Conservation (phyloP, 2,113 vertebrate species). For the Xenopus laevis region DNA sequence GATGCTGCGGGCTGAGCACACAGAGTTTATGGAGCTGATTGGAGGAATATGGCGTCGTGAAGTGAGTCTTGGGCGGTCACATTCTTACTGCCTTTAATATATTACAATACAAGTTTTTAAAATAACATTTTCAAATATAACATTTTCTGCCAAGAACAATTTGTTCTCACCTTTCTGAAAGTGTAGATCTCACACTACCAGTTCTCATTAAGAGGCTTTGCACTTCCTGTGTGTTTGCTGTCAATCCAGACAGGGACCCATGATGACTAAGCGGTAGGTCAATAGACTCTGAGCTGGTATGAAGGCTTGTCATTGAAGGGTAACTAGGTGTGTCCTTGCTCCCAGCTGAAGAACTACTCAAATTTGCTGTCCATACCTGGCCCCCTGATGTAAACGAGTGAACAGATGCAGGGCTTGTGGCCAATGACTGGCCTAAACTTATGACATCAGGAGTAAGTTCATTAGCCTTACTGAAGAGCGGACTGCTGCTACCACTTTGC, state of each 20-base stretch:
- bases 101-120: too few relatives aligned
- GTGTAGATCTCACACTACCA: conserved; percentile 94
- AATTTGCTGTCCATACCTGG: conserved; percentile 86
- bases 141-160: too few relatives aligned
- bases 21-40: too few relatives aligned
- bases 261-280: conserved; percentile 92
- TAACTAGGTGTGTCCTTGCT: conserved; percentile 97
- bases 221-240: conserved; percentile 75
- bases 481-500: conserved; percentile 88
- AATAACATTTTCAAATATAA: too few relatives aligned
- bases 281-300: conserved; percentile 97
- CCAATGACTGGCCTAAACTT: conserved; percentile 82
- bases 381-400: conserved; percentile 86
- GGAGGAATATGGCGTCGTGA: too few relatives aligned
- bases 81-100: too few relatives aligned
- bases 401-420: conserved; percentile 90
- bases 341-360: conserved; percentile 91
- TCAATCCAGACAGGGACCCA: conserved; percentile 79
- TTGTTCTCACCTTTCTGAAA: conserved; percentile 86
- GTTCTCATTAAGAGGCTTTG: conserved; percentile 84
- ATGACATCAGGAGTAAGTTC: conserved; percentile 81
- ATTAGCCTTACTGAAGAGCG: conserved; percentile 86
- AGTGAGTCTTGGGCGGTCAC: too few relatives aligned
- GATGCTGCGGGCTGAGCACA: too few relatives aligned
- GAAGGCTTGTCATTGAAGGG: conserved; percentile 93